Base-by-base conservation (phyloP, 2,113 vertebrate genomes). In the Nothocercus julius region DNA sequence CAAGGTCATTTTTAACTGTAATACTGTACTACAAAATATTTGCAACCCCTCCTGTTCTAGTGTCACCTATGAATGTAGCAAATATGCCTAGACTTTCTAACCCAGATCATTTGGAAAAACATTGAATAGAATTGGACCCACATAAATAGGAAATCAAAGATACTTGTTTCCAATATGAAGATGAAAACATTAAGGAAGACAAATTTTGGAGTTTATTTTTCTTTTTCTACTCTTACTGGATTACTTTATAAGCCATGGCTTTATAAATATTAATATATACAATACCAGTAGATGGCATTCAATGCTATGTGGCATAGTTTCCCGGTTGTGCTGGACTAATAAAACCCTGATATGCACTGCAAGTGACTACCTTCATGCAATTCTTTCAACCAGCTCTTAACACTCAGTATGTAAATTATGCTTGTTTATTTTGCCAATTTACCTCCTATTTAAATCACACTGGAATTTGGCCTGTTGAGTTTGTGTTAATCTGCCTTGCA, bases 371-470 rank as follows among this genome's bases (percentile, higher is more conserved):
- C 24, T 91, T 47, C 27, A 25, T 40, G 69, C 38, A 81, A 59
- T 83, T 81, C 76, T 90, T 94, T 90, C 61, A 90, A 85, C 32
- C 16, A 93, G 38, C 34, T 72, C 51, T 85, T 81, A 90, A 77
- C 38, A 86, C 32, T 89, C 63, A 64, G n/a, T 82, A 93, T 94
- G 91, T 72, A 95, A 94, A 96, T 95, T 91, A 30, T 0, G 0
- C 53, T 83, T 95, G 80, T 93, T 94, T 95, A 84, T 85, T 86
- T 78, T 94, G 85, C 90, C 94, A 95, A 88, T 94, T 97, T 96
- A 78, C 76, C 64, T 95, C 56, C 34, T 72, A 86, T 95, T 95
- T 91, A 92, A 95, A 90, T 80, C 82, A 86, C 80, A 36, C 19
- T 94, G 90, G 93, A 97, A 95, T 95, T 91, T 90, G 85, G 69